Evolutionary conservation across 2,113 vertebrate species (phyloP).

Genomic region (Stictonetta naevosa): DNA sequence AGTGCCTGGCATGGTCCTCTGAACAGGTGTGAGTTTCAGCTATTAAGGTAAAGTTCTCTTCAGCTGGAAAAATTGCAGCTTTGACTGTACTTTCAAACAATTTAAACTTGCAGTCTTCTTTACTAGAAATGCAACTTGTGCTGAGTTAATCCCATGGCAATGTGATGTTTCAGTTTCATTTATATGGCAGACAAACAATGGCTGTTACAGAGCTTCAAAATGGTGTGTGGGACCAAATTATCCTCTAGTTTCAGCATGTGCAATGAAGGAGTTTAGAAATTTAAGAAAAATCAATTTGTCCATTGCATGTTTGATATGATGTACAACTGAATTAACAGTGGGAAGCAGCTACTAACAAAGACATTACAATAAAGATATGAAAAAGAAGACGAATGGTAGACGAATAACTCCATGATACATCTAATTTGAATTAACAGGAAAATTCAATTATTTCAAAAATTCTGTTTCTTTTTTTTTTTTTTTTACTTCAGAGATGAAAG

Average conservation of each 20-base stretch:
- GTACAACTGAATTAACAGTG: not conserved
- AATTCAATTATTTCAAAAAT: not conserved
- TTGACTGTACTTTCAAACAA: not conserved
- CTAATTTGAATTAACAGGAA: not conserved
- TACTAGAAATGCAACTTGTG: not conserved
- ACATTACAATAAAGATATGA: not conserved
- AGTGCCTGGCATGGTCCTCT: not conserved
- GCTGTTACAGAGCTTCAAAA: not conserved
- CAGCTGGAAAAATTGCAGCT: not conserved
- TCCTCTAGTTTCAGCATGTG: not conserved
- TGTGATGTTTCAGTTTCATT: not conserved
- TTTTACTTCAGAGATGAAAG: not conserved
- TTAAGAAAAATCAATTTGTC: not conserved
- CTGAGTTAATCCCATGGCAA: not conserved
- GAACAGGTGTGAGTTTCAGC: slow-evolving; percentile 18
- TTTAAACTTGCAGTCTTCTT: not conserved
- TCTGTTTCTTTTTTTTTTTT: not conserved
- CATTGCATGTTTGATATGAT: not conserved
- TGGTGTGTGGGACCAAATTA: not conserved
- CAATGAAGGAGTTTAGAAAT: not conserved
- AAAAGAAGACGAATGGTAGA: not conserved
- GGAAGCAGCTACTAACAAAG: not conserved
- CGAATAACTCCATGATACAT: not conserved
- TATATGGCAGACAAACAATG: not conserved
- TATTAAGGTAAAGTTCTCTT: slow-evolving; percentile 1